These are phyloP conservation scores for Netelia virgata DNA, from an alignment of 2,888 invertebrate species.

Conservation along the genomic window DNA sequence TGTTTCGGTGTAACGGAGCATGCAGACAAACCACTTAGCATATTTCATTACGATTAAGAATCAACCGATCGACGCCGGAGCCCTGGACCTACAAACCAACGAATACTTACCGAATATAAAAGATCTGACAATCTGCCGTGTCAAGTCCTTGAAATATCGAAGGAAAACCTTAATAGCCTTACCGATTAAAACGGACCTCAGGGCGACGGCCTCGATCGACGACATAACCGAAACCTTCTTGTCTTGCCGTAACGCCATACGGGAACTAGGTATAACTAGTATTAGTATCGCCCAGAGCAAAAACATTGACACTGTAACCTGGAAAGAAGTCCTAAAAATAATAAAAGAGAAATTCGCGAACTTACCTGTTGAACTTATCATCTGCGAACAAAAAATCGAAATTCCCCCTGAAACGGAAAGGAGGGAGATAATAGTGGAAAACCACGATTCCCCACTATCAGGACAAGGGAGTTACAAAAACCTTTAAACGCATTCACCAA, in stretches of 20 bases:
- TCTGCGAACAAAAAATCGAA: neutral
- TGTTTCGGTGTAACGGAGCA: too few relatives aligned
- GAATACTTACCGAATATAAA: neutral
- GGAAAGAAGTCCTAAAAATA: neutral
- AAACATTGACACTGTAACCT: neutral
- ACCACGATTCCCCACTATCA: neutral
- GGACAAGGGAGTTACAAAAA: slow-evolving; percentile 58
- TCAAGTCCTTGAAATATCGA: neutral
- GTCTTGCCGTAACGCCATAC: neutral
- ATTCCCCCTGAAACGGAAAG: neutral
- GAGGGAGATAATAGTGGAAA: slow-evolving; percentile 15
- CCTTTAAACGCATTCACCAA: slow-evolving; percentile 35
- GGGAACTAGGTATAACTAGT: neutral
- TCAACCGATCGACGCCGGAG: slow-evolving; percentile 19
- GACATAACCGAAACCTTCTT: neutral
- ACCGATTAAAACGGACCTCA: neutral
- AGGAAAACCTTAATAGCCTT: neutral
- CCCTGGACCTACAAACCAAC: neutral
- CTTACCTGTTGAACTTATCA: neutral
- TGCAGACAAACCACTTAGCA: slow-evolving; percentile 27
- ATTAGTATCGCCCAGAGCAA: slow-evolving; percentile 31
- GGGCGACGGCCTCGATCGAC: neutral
- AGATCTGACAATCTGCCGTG: neutral
- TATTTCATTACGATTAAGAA: neutral
- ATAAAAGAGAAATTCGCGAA: neutral